Evolutionary conservation across 2,113 vertebrate genomes (phyloP).

Genomic region (Vulpes vulpes): DNA sequence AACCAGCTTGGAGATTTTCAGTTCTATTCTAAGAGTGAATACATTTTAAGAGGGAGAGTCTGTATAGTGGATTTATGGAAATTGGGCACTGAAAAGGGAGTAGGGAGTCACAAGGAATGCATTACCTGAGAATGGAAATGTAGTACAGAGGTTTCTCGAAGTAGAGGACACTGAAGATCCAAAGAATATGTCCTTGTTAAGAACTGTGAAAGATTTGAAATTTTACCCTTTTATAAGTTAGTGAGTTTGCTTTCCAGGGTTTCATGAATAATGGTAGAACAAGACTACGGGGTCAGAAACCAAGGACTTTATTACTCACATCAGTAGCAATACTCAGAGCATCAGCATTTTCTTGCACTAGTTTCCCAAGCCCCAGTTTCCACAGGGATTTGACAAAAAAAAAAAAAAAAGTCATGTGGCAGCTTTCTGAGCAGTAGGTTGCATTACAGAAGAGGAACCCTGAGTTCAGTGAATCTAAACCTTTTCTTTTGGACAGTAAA

Average conservation of each 20-base stretch:
- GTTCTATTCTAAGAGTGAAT: not conserved
- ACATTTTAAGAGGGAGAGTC: not conserved
- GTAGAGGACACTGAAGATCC: not conserved
- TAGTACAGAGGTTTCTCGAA: not conserved
- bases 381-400: not conserved
- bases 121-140: not conserved
- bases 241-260: not conserved
- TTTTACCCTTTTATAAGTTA: not conserved
- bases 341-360: not conserved
- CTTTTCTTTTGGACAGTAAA: not conserved
- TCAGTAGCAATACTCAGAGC: not conserved
- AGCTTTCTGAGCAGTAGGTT: not conserved
- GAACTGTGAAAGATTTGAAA: not conserved
- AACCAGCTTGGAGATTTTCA: not conserved
- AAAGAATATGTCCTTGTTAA: not conserved
- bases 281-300: not conserved
- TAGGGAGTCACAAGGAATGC: not conserved
- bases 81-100: not conserved
- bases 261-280: not conserved
- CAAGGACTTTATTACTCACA: not conserved
- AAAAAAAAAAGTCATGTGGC: not conserved
- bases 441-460: not conserved
- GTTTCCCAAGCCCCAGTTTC: not conserved
- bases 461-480: not conserved
- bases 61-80: not conserved